Conservation (phyloP, 2,113 vertebrate species). For the Irena cyanogastra region DNA sequence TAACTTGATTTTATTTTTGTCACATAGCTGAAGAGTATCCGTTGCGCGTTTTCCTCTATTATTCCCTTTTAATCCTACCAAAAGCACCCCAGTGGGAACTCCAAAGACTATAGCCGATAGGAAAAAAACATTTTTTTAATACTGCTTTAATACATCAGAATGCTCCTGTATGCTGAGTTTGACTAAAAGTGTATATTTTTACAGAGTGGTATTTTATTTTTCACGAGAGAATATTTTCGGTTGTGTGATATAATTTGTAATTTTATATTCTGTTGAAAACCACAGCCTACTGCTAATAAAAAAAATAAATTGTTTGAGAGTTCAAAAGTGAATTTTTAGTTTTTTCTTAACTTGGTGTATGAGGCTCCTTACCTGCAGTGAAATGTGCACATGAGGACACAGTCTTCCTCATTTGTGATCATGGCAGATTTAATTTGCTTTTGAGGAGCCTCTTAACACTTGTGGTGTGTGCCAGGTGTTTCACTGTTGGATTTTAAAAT, state of each 20-base stretch:
- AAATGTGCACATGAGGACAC: fast-evolving
- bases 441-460: neutral
- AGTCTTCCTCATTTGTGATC: neutral
- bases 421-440: neutral
- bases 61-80: fast-evolving
- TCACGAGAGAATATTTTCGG: neutral
- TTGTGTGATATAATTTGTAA: neutral
- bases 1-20: too few relatives aligned
- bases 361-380: neutral
- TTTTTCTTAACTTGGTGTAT: neutral
- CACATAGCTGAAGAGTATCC: fast-evolving
- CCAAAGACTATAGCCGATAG: neutral
- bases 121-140: neutral
- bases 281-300: fast-evolving
- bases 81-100: neutral
- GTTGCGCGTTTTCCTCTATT: neutral
- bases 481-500: neutral
- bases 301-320: neutral
- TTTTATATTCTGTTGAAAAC: neutral
- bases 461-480: neutral
- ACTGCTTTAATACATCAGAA: neutral
- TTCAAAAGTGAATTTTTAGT: neutral
- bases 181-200: neutral
- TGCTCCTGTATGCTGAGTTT: neutral
- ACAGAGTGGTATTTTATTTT: neutral